Conservation (phyloP, 2,113 vertebrate genomes). For the Picathartes gymnocephalus region DNA sequence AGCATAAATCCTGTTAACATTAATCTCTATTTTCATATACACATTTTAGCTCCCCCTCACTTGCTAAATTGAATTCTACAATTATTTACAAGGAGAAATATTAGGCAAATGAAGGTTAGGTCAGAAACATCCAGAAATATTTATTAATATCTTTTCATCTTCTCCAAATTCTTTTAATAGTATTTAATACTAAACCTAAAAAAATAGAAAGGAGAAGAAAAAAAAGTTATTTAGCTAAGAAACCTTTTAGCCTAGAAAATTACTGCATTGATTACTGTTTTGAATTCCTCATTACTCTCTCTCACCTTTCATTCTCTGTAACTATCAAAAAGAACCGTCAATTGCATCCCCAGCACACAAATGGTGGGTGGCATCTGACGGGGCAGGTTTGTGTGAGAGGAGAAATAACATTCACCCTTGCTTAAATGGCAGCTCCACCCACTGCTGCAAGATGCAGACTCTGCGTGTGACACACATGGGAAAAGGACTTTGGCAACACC, state of each 20-base stretch:
- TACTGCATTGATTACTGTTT: not conserved
- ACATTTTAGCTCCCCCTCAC: not conserved
- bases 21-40: not conserved
- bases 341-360: not conserved
- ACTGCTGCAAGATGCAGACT: not conserved
- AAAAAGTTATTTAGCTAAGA: not conserved
- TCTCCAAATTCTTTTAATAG: not conserved
- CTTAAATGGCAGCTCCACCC: not conserved
- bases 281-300: not conserved
- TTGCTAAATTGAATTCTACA: not conserved
- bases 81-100: not conserved
- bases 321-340: not conserved
- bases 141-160: not conserved
- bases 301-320: not conserved
- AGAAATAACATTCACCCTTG: not conserved
- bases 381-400: not conserved
- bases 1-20: not conserved
- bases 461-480: accelerated
- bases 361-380: accelerated
- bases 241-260: not conserved
- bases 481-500: not conserved
- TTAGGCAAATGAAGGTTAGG: not conserved
- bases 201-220: not conserved
- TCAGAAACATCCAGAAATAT: not conserved
- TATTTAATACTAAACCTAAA: not conserved